Evolutionary conservation across 2,113 vertebrate genomes (phyloP).

Genomic region (Protomyctophum bolini): DNA sequence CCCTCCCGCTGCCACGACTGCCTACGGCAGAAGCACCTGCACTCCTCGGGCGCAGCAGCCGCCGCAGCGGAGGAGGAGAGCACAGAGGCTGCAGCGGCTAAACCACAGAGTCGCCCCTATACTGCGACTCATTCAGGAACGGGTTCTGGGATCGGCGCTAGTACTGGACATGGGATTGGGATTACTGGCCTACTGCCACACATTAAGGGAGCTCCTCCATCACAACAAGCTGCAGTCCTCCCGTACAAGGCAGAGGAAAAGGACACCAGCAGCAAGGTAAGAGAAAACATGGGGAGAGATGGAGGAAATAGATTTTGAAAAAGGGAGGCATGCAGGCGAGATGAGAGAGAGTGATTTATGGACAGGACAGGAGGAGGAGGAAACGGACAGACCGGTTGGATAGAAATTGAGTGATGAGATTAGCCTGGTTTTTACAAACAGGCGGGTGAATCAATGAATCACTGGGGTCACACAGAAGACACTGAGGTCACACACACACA

Average conservation of each 20-base stretch:
- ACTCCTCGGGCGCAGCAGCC: slow-evolving; percentile 33
- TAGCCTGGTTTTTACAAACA: slow-evolving; percentile 5
- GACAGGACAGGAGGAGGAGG: background rate
- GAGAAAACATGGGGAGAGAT: slow-evolving; percentile 27
- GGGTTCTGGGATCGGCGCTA: slow-evolving; percentile 7
- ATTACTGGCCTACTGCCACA: background rate
- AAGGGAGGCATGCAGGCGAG: background rate
- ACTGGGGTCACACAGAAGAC: slow-evolving; percentile 17
- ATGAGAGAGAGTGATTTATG: background rate
- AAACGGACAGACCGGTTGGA: background rate
- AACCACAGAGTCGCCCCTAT: background rate
- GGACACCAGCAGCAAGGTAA: slow-evolving; percentile 72
- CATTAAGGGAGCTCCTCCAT: slow-evolving; percentile 26
- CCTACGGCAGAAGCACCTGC: slow-evolving; percentile 77
- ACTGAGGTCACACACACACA: background rate
- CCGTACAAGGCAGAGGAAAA: slow-evolving; percentile 62
- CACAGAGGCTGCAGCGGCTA: background rate
- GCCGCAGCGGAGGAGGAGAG: slow-evolving; percentile 5
- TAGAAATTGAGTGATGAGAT: slow-evolving; percentile 36
- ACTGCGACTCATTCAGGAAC: too few relatives aligned
- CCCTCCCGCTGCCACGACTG: slow-evolving; percentile 86
- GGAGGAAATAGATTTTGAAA: background rate
- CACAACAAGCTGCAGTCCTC: slow-evolving; percentile 48
- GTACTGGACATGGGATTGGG: background rate
- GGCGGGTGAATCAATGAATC: slow-evolving; percentile 7